phyloP scores from a whole-genome alignment of 1,140 invertebrate genomes.

The Sarcophaga peregrina region DNA sequence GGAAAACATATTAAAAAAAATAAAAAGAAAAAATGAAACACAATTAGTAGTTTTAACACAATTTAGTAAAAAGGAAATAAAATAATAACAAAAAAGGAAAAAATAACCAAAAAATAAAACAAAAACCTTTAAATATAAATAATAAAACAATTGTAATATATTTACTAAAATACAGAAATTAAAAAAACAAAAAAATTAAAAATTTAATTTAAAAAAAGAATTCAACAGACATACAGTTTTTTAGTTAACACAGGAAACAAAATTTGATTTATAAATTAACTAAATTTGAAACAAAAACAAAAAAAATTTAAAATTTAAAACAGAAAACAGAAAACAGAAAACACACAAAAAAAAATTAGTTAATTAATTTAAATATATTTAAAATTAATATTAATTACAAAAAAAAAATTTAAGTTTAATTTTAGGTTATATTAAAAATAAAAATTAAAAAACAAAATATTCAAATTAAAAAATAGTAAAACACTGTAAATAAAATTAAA shows the following conservation, averaged over 20 bases:
- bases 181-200: slow-evolving; percentile 1
- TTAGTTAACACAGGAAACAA: slow-evolving; percentile 36
- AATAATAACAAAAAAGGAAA: slow-evolving; percentile 20
- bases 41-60: slow-evolving; percentile 39
- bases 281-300: slow-evolving; percentile 2
- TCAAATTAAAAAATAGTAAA: slow-evolving; percentile 15
- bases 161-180: slow-evolving; percentile 23
- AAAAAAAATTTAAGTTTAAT: slow-evolving; percentile 17
- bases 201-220: background rate
- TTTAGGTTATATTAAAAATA: slow-evolving; percentile 37
- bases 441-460: slow-evolving; percentile 18
- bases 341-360: background rate
- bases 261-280: slow-evolving; percentile 7
- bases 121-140: background rate
- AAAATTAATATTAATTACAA: slow-evolving; percentile 10
- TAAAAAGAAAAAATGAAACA: slow-evolving; percentile 1
- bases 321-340: too few species aligned
- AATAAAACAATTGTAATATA: slow-evolving; percentile 8
- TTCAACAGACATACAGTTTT: slow-evolving; percentile 33
- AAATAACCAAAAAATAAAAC: slow-evolving; percentile 25
- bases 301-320: slow-evolving; percentile 21
- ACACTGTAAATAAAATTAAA: background rate
- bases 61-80: slow-evolving; percentile 31
- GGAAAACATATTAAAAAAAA: slow-evolving; percentile 27
- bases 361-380: slow-evolving; percentile 6